phyloP scores from a whole-genome alignment of 2,888 invertebrate genomes.

The Sisyra nigra region DNA sequence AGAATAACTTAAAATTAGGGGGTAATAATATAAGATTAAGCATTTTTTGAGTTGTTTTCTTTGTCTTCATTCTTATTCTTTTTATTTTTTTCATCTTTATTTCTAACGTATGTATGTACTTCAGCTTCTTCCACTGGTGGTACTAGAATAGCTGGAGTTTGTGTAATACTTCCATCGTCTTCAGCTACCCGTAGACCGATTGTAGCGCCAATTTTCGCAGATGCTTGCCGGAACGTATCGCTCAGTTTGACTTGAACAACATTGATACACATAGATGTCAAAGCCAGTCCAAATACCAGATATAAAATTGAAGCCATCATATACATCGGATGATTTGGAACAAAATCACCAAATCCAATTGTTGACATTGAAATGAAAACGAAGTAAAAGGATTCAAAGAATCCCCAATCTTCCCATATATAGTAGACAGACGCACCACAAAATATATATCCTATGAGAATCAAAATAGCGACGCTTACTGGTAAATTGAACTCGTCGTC shows the following conservation, averaged over 20 bases:
- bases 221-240: constrained; percentile 69
- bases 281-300: constrained; percentile 81
- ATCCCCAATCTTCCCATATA: constrained; percentile 70
- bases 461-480: constrained; percentile 70
- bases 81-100: background rate
- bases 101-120: constrained; percentile 1
- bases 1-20: no score
- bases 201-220: constrained; percentile 70
- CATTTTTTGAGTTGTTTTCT: no score
- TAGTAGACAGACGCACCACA: constrained; percentile 70
- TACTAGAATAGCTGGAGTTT: constrained; percentile 16
- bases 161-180: constrained; percentile 30
- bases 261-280: constrained; percentile 95
- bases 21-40: no score
- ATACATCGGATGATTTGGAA: constrained; percentile 70
- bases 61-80: no score
- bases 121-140: constrained; percentile 4
- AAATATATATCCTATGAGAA: constrained; percentile 74
- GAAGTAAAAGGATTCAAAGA: constrained; percentile 90
- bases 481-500: constrained; percentile 93
- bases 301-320: constrained; percentile 90
- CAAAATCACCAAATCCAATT: constrained; percentile 89
- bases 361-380: constrained; percentile 95
- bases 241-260: constrained; percentile 76
- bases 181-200: constrained; percentile 63